Conservation (phyloP, 53 echinoderm and acorn worm species). For the Stichopus horrens region DNA sequence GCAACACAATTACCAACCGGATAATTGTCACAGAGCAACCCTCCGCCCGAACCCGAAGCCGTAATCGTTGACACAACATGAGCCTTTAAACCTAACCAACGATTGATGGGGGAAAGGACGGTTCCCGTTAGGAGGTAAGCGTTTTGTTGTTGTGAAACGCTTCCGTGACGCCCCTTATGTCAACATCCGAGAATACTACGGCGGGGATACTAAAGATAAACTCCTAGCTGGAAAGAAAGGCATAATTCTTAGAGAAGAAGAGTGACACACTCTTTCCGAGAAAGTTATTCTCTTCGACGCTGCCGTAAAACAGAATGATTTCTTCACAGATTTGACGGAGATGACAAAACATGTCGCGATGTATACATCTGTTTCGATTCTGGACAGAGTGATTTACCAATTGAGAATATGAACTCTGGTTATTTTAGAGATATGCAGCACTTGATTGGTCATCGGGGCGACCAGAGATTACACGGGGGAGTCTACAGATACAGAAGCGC, state of each 20-base stretch:
- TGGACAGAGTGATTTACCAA: neutral
- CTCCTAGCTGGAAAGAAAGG: conserved; percentile 13
- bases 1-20: neutral
- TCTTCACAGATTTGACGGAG: neutral
- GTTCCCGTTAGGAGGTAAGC: neutral
- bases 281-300: neutral
- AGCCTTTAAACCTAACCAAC: neutral
- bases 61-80: neutral
- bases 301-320: neutral
- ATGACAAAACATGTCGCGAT: neutral
- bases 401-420: neutral
- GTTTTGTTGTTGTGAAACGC: neutral
- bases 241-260: neutral
- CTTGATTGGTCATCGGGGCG: neutral
- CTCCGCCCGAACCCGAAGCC: neutral
- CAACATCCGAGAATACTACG: conserved; percentile 21
- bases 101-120: neutral
- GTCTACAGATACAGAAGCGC: neutral
- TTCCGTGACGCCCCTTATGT: neutral
- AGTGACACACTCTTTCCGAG: neutral
- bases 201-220: conserved; percentile 13
- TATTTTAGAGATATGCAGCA: neutral
- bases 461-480: neutral
- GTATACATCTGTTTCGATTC: neutral
- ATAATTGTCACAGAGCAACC: neutral